These are phyloP conservation scores for Anguilla rostrata DNA, from an alignment of 2,113 vertebrate genomes.

Conservation along the genomic window DNA sequence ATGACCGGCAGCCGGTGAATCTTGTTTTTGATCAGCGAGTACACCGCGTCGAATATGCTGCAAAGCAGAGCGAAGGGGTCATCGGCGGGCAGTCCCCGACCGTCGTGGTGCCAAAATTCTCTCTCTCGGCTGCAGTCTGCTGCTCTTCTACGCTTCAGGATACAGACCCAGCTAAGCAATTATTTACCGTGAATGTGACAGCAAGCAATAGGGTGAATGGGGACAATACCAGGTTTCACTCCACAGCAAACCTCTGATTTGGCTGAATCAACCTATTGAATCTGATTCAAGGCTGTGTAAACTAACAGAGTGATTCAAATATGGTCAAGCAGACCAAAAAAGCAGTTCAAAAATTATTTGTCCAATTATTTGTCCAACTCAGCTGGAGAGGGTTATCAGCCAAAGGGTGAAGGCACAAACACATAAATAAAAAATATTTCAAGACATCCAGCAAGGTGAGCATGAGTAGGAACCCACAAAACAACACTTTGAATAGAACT, in stretches of 20 bases:
- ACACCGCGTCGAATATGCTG: conserved; percentile 93
- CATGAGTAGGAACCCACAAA: not conserved
- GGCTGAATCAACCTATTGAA: not conserved
- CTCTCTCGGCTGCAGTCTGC: not conserved
- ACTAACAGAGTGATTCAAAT: not conserved
- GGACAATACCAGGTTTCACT: no score
- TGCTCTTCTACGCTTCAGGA: not conserved
- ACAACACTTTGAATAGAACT: not conserved
- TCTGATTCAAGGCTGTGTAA: not conserved
- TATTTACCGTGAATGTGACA: no score
- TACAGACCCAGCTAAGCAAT: not conserved
- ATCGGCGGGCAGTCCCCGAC: not conserved
- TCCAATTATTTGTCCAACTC: not conserved
- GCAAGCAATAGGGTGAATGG: not conserved
- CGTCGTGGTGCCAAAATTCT: no score
- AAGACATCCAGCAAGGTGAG: not conserved
- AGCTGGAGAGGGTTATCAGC: not conserved
- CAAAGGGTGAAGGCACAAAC: not conserved
- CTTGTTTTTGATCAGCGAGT: conserved; percentile 97
- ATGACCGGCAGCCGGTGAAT: conserved; percentile 97
- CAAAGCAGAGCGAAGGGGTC: conserved; percentile 21
- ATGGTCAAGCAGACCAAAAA: not conserved
- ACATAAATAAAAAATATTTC: not conserved
- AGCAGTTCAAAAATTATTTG: not conserved
- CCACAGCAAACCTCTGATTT: not conserved